Percentiles rank a stretch among this genome's conserved stretches.
Evolutionary conservation across 1,140 invertebrate genomes (phyloP).

Genomic region (Musca domestica): DNA sequence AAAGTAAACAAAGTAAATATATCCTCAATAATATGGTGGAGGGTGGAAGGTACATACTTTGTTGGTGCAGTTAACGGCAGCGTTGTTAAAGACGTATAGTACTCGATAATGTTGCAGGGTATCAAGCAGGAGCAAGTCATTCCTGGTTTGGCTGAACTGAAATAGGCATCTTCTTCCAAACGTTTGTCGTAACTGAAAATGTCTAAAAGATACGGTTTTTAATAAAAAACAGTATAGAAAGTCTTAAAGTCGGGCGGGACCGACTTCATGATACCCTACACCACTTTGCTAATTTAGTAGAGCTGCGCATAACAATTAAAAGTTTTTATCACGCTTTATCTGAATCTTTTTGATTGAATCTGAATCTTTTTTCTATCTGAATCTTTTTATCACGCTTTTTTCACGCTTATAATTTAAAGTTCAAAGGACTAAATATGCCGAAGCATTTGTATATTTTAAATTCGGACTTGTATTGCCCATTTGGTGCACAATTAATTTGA

Average conservation of each 20-base stretch:
- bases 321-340: neutral
- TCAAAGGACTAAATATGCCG: too few relatives aligned
- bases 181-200: slow-evolving; percentile 48
- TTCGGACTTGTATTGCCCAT: too few relatives aligned
- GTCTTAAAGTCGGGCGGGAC: too few relatives aligned
- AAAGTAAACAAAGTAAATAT: too few relatives aligned
- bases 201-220: slow-evolving; percentile 33
- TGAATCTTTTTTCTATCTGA: neutral
- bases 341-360: neutral
- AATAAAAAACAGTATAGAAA: too few relatives aligned
- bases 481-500: too few relatives aligned
- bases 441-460: too few relatives aligned
- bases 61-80: slow-evolving; percentile 29
- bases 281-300: too few relatives aligned
- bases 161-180: slow-evolving; percentile 39
- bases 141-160: slow-evolving; percentile 42
- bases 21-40: too few relatives aligned
- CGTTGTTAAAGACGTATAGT: slow-evolving; percentile 41
- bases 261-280: too few relatives aligned
- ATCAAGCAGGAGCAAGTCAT: slow-evolving; percentile 46
- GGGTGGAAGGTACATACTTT: neutral
- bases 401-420: too few relatives aligned
- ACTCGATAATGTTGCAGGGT: slow-evolving; percentile 41
- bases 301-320: too few relatives aligned
- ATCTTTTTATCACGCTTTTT: neutral